Conservation (phyloP, 2,888 invertebrate genomes). For the Exocentrus adspersus region DNA sequence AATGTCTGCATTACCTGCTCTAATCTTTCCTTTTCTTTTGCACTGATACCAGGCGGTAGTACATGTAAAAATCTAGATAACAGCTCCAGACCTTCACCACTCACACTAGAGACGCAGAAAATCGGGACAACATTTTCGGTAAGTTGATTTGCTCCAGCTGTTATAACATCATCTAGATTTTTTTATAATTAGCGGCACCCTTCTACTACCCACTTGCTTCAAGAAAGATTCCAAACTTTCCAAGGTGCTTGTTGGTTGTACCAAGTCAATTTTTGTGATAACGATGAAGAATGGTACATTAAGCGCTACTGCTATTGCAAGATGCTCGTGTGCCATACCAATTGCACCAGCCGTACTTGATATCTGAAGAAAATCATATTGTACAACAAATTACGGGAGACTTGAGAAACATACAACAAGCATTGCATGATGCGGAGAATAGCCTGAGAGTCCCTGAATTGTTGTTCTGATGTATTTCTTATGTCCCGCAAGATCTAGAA, state of each 20-base stretch:
- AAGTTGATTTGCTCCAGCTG: constrained; percentile 75
- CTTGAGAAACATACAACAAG: constrained; percentile 72
- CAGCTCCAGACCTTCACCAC: constrained; percentile 83
- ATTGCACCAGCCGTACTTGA: constrained; percentile 84
- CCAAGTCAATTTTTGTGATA: constrained; percentile 92
- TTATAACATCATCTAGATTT: constrained; percentile 78
- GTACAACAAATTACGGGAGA: no score
- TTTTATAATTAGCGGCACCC: constrained; percentile 74
- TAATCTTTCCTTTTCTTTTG: constrained; percentile 74
- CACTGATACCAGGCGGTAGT: constrained; percentile 73
- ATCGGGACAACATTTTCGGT: constrained; percentile 77
- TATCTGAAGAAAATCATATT: constrained; percentile 73
- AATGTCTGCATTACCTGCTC: constrained; percentile 66
- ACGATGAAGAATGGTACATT: constrained; percentile 93
- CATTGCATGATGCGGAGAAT: constrained; percentile 92
- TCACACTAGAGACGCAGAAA: constrained; percentile 91
- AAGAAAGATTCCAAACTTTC: constrained; percentile 71
- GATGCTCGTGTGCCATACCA: constrained; percentile 89
- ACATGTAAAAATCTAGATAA: constrained; percentile 89
- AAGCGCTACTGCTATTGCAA: constrained; percentile 82
- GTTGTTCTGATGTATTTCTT: constrained; percentile 96
- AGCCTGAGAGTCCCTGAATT: constrained; percentile 91
- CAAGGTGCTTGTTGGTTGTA: constrained; percentile 68
- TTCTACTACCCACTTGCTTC: constrained; percentile 72
- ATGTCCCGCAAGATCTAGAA: constrained; percentile 96